Evolutionary conservation across 1,140 invertebrate genomes (phyloP).

Genomic region (Aporrectodea caliginosa): DNA sequence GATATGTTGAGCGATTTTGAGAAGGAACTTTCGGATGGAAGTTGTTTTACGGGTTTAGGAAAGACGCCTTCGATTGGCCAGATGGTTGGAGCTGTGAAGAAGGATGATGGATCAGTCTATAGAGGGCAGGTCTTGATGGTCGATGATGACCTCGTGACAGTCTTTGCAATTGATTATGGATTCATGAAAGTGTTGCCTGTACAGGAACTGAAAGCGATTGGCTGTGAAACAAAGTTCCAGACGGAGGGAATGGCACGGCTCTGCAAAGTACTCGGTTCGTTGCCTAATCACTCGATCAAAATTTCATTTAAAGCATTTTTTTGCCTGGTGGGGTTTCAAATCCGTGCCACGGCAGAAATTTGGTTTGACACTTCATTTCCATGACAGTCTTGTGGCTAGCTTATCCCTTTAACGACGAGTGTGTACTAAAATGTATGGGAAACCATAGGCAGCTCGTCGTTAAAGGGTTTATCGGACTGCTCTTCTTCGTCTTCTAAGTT

Average conservation of each 20-base stretch:
- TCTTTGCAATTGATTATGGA: not conserved
- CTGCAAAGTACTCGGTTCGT: too few species aligned
- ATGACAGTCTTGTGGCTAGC: too few species aligned
- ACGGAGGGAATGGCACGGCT: not conserved
- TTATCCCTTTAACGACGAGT: too few species aligned
- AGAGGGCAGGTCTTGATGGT: not conserved
- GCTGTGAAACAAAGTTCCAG: not conserved
- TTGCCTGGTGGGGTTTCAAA: too few species aligned
- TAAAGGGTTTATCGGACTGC: too few species aligned
- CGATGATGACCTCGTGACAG: not conserved
- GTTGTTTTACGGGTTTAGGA: not conserved
- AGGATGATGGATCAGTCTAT: not conserved
- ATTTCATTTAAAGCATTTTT: too few species aligned
- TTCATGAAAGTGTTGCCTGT: not conserved
- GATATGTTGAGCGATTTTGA: not conserved
- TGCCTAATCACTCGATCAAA: too few species aligned
- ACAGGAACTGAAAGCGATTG: not conserved
- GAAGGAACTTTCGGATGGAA: not conserved
- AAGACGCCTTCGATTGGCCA: not conserved
- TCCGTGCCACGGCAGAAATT: too few species aligned
- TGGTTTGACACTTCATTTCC: too few species aligned
- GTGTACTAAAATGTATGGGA: too few species aligned
- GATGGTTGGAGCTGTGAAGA: not conserved
- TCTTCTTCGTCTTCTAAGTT: too few species aligned
- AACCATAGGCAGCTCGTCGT: too few species aligned